phyloP scores from a whole-genome alignment of 64 coral and sea anemone genomes.

The Montipora sp. region DNA sequence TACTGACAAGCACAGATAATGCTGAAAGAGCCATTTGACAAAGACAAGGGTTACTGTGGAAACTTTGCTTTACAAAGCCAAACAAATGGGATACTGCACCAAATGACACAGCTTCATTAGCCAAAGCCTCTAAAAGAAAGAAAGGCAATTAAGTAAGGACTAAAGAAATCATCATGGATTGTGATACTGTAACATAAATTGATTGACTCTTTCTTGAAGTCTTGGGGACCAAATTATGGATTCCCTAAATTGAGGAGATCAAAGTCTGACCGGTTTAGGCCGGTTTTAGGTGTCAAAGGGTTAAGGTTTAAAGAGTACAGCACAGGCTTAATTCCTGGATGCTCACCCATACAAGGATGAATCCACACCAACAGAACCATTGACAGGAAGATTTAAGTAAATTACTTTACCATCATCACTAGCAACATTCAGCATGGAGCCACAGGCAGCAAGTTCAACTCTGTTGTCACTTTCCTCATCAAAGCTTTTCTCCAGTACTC shows the following conservation, averaged over 20 bases:
- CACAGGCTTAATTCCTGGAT: too few species aligned
- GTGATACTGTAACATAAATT: too few species aligned
- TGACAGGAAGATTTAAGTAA: neutral
- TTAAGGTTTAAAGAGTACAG: too few species aligned
- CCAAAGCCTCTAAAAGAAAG: conserved; percentile 45
- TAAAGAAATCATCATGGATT: too few species aligned
- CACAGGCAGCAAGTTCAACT: conserved; percentile 87
- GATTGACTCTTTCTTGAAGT: too few species aligned
- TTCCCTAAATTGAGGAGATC: too few species aligned
- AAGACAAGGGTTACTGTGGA: conserved; percentile 56
- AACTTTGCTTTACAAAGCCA: conserved; percentile 65
- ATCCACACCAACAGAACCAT: too few species aligned
- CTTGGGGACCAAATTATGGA: too few species aligned
- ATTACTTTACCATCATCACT: conserved; percentile 81
- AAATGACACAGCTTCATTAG: conserved; percentile 56
- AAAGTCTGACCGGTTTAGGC: too few species aligned
- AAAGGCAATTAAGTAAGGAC: neutral
- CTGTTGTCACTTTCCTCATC: conserved; percentile 81
- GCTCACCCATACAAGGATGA: too few species aligned
- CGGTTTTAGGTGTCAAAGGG: too few species aligned
- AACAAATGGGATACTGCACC: conserved; percentile 67
- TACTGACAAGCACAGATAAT: conserved; percentile 60
- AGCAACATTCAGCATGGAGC: conserved; percentile 80
- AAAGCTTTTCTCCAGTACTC: conserved; percentile 66
- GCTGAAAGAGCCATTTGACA: conserved; percentile 84